phyloP scores from a whole-genome alignment of 64 coral and sea anemone species.

The Acropora tenuis region DNA sequence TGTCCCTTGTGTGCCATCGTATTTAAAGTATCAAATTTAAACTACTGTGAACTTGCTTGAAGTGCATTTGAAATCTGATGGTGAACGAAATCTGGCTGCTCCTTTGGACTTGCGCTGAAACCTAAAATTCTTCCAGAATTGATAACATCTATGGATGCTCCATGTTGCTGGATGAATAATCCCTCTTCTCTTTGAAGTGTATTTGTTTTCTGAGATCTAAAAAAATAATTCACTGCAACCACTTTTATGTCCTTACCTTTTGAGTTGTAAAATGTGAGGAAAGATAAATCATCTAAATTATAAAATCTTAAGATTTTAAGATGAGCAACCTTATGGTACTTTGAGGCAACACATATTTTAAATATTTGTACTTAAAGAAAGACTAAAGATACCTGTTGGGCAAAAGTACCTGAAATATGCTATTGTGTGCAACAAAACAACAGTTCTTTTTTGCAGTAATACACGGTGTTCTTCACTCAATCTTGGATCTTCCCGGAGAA shows the following conservation, averaged over 20 bases:
- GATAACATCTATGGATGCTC: constrained; percentile 61
- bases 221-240: neutral
- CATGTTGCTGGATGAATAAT: constrained; percentile 45
- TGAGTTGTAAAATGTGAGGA: no score
- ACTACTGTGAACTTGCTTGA: constrained; percentile 31
- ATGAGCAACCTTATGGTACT: no score
- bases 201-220: constrained; percentile 63
- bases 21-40: neutral
- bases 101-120: constrained; percentile 35
- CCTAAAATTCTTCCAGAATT: constrained; percentile 61
- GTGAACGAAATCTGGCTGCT: constrained; percentile 8
- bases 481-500: constrained; percentile 42
- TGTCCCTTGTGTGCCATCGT: no score
- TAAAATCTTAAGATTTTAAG: no score
- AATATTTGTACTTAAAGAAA: no score
- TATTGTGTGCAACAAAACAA: constrained; percentile 59
- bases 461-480: neutral
- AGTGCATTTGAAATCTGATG: constrained; percentile 25
- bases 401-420: constrained; percentile 65
- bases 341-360: no score
- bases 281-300: no score
- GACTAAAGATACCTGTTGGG: neutral
- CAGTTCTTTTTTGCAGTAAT: constrained; percentile 54
- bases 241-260: no score
- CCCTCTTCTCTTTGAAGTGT: constrained; percentile 41